Percentiles rank a stretch among this genome's conserved stretches.
These are phyloP conservation scores for Lathamus discolor DNA, from an alignment of 2,113 vertebrate genomes.

Conservation along the genomic window DNA sequence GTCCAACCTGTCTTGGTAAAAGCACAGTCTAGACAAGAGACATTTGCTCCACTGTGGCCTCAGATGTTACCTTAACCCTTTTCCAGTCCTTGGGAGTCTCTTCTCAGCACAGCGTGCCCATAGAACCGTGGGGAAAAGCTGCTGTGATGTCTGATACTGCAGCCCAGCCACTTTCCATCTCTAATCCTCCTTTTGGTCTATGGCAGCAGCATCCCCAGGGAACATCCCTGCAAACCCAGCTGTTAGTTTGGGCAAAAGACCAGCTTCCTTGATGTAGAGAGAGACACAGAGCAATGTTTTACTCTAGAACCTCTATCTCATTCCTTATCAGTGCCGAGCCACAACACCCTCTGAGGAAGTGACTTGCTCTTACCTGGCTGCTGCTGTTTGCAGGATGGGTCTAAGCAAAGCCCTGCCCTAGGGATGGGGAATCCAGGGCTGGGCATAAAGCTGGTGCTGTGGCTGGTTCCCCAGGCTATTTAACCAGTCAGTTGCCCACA, in stretches of 20 bases:
- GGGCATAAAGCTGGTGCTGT: neutral
- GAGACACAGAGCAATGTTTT: neutral
- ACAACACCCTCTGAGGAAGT: neutral
- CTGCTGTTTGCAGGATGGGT: neutral
- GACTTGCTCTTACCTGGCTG: neutral
- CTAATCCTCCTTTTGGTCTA: neutral
- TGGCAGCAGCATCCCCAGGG: neutral
- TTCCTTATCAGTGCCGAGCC: neutral
- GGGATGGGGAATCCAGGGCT: neutral
- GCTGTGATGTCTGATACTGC: neutral
- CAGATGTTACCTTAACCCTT: neutral
- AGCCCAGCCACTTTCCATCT: neutral
- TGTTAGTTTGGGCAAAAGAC: neutral
- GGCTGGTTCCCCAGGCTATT: neutral
- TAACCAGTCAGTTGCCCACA: neutral
- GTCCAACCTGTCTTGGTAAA: neutral
- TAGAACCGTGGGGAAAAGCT: neutral
- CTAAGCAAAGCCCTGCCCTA: neutral
- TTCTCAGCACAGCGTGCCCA: neutral
- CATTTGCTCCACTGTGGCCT: neutral
- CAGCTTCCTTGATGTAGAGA: neutral
- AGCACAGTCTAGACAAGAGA: rapidly evolving
- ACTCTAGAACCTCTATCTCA: neutral
- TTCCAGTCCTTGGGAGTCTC: neutral
- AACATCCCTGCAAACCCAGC: neutral